Conservation (phyloP, 2,113 vertebrate species). For the Gadus chalcogrammus region DNA sequence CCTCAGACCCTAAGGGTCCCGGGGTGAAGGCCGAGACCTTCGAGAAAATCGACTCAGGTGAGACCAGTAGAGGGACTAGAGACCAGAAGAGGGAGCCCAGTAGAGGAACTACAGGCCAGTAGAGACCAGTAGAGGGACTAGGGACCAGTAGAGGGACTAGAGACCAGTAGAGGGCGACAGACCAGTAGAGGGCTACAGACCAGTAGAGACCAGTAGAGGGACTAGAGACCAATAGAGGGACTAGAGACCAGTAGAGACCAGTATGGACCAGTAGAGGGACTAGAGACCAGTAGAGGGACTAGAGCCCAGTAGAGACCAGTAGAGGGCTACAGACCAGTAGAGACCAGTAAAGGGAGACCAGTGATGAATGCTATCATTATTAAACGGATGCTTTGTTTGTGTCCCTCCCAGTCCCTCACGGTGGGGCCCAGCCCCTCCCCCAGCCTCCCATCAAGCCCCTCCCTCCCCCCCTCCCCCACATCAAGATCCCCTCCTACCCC, state of each 20-base stretch:
- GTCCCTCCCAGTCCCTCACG: constrained; percentile 76
- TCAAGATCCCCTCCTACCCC: constrained; percentile 71
- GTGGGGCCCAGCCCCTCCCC: constrained; percentile 70
- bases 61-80: neutral
- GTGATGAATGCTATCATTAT: neutral
- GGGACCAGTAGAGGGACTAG: neutral
- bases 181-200: too few relatives aligned
- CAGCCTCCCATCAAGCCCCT: constrained; percentile 76
- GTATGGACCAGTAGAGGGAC: too few relatives aligned
- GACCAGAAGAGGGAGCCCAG: neutral
- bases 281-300: too few relatives aligned
- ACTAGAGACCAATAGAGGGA: neutral
- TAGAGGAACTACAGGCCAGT: too few relatives aligned
- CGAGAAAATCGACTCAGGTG: constrained; percentile 64
- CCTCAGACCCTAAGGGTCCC: constrained; percentile 50
- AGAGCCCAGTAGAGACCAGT: neutral
- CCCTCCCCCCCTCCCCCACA: constrained; percentile 73
- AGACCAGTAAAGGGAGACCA: neutral
- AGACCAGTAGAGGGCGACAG: too few relatives aligned
- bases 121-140: neutral
- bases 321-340: neutral
- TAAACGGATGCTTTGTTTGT: neutral
- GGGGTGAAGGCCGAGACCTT: constrained; percentile 69
- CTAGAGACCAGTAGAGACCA: neutral
- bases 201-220: too few relatives aligned